Percentiles rank a stretch among this genome's conserved stretches.
Conservation (phyloP, 2,888 invertebrate genomes). For the Cryptosula pallasiana region DNA sequence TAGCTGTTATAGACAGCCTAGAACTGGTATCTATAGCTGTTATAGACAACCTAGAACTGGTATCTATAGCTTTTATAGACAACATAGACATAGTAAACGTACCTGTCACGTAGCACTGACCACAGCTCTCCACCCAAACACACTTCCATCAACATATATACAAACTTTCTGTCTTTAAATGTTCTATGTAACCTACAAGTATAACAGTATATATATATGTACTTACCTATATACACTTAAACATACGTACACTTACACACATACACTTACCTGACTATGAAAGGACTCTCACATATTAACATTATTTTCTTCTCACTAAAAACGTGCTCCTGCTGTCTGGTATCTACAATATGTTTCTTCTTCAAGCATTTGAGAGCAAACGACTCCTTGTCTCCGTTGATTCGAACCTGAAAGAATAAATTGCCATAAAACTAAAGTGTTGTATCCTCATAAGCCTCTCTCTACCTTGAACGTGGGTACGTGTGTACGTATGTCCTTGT, state of each 20-base stretch:
- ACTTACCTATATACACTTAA: too few relatives aligned
- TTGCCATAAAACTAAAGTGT: too few relatives aligned
- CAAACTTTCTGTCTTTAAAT: conserved; percentile 82
- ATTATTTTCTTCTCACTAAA: conserved; percentile 80
- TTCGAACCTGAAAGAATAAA: conserved; percentile 52
- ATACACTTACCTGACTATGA: conserved; percentile 71
- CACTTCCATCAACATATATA: conserved; percentile 91
- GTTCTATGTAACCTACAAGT: conserved; percentile 74
- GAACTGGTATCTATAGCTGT: too few relatives aligned
- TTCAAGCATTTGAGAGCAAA: conserved; percentile 84
- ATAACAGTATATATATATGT: too few relatives aligned
- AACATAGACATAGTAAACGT: too few relatives aligned
- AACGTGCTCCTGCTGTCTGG: conserved; percentile 81
- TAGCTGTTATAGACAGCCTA: too few relatives aligned
- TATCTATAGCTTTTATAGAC: too few relatives aligned
- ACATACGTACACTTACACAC: too few relatives aligned
- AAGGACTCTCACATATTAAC: conserved; percentile 68
- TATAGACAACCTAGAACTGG: too few relatives aligned
- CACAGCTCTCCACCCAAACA: conserved; percentile 92
- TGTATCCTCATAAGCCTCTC: too few relatives aligned
- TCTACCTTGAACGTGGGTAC: too few relatives aligned
- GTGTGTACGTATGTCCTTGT: too few relatives aligned
- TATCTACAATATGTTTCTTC: conserved; percentile 80
- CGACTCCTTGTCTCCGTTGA: conserved; percentile 56
- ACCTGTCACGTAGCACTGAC: conserved; percentile 81